Conservation (phyloP, 2,113 vertebrate species). For the Oryzias javanicus region DNA sequence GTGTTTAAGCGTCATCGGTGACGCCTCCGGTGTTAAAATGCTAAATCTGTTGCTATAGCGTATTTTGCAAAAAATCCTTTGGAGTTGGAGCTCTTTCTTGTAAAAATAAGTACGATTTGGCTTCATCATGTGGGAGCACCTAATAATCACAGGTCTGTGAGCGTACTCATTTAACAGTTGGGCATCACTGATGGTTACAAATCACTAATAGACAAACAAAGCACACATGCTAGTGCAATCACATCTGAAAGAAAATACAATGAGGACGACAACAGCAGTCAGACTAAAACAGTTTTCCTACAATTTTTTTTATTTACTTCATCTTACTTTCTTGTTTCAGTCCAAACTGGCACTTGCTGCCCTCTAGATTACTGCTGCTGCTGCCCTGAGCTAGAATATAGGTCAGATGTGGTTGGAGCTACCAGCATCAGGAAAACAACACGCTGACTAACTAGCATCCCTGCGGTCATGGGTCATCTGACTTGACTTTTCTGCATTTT, state of each 20-base stretch:
- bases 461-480: slow-evolving; percentile 32
- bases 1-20: too few relatives aligned
- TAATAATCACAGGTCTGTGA: slow-evolving; percentile 6
- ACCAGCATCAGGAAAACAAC: slow-evolving; percentile 17
- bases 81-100: too few relatives aligned
- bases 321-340: slow-evolving; percentile 15
- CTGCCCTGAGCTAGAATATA: slow-evolving; percentile 34
- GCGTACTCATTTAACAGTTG: slow-evolving; percentile 7
- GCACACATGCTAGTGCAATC: neutral
- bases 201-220: slow-evolving; percentile 5
- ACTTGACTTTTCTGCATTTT: too few relatives aligned
- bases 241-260: neutral
- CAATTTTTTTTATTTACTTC: neutral
- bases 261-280: neutral
- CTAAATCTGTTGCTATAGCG: too few relatives aligned
- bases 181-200: slow-evolving; percentile 1
- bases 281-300: neutral
- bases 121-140: neutral
- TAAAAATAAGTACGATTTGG: neutral
- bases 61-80: too few relatives aligned
- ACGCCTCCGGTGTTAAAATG: too few relatives aligned
- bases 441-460: slow-evolving; percentile 38
- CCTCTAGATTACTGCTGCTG: slow-evolving; percentile 11
- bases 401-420: slow-evolving; percentile 43
- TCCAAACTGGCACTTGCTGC: slow-evolving; percentile 24